Conservation (phyloP, 2,888 invertebrate species). For the Amorpha juglandis region DNA sequence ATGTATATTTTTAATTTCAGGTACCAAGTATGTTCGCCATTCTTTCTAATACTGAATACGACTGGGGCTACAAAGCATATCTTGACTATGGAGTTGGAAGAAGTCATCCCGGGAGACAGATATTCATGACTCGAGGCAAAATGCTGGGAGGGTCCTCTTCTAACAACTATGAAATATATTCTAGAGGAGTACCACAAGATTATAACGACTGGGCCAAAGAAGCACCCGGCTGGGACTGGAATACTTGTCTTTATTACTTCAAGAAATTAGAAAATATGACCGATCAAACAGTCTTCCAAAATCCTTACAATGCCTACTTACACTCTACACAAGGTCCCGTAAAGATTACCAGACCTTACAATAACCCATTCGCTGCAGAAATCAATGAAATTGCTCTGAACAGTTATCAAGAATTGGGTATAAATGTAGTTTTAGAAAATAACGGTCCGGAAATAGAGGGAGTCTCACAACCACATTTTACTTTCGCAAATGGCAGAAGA, state of each 20-base stretch:
- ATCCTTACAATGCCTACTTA: constrained; percentile 45
- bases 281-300: constrained; percentile 48
- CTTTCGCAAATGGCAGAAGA: constrained; percentile 60
- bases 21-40: constrained; percentile 55
- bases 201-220: constrained; percentile 54
- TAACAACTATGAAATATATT: constrained; percentile 56
- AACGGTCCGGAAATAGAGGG: constrained; percentile 55
- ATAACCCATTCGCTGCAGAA: constrained; percentile 42
- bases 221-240: constrained; percentile 63
- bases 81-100: constrained; percentile 49
- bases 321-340: constrained; percentile 61
- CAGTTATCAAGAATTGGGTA: constrained; percentile 57
- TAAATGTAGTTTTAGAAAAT: constrained; percentile 52
- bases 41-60: constrained; percentile 52
- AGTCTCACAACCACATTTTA: constrained; percentile 53
- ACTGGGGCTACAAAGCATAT: constrained; percentile 52
- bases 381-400: constrained; percentile 51
- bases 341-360: constrained; percentile 49
- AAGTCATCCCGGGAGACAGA: constrained; percentile 42
- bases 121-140: constrained; percentile 54
- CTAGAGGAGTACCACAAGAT: constrained; percentile 57
- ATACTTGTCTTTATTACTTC: constrained; percentile 54
- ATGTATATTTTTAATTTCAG: constrained; percentile 44
- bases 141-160: constrained; percentile 61
- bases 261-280: constrained; percentile 62